Evolutionary conservation across 2,113 vertebrate genomes (phyloP).

Genomic region (Cavia aperea): DNA sequence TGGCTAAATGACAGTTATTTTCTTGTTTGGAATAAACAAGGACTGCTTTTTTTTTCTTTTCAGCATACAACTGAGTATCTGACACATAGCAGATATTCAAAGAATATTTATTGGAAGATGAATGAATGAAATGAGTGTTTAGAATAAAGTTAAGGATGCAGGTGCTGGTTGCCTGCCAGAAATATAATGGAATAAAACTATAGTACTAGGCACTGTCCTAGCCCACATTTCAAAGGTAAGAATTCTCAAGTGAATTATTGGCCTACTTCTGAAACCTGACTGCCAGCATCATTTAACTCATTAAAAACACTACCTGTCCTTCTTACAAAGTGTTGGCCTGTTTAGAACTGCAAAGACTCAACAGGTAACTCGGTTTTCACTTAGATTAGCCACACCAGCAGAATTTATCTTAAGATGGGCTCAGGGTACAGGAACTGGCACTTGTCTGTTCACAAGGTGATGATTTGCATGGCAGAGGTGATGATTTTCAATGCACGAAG

Average conservation of each 20-base stretch:
- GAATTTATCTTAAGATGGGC: not conserved
- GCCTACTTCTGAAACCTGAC: not conserved
- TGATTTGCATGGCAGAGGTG: not conserved
- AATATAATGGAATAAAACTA: not conserved
- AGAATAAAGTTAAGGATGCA: constrained; percentile 7
- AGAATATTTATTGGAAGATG: constrained; percentile 36
- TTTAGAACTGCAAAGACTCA: not conserved
- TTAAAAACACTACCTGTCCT: not conserved
- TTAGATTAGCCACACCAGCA: not conserved
- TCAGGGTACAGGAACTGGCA: not conserved
- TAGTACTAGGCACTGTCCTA: not conserved
- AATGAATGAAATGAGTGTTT: constrained; percentile 10
- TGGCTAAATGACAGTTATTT: not conserved
- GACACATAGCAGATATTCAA: constrained; percentile 12
- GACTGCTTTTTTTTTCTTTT: not conserved
- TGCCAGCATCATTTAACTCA: not conserved
- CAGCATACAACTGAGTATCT: not conserved
- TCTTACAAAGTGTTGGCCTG: not conserved
- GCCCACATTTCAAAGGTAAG: constrained; percentile 6
- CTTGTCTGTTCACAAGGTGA: not conserved
- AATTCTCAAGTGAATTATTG: constrained; percentile 19
- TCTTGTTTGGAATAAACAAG: not conserved
- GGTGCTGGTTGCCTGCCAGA: not conserved
- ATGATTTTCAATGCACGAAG: not conserved
- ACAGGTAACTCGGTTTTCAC: not conserved